A percentile compares a stretch with the other conserved stretches of the same genome.
Conservation (phyloP, 1,140 invertebrate species). For the Rhopalosiphum maidis region DNA sequence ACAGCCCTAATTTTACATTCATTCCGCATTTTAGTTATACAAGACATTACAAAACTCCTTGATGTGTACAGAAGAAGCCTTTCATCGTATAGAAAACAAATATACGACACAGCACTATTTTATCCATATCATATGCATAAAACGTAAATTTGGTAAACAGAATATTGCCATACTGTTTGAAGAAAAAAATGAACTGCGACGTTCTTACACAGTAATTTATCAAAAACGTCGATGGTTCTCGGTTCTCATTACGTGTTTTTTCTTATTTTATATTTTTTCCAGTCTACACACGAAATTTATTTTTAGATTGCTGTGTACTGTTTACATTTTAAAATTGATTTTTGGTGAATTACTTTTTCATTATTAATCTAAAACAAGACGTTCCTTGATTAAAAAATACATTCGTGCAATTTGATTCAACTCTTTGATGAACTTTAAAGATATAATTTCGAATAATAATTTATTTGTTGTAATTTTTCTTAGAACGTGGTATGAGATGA, state of each 20-base stretch:
- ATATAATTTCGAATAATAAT: not conserved
- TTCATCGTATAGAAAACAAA: not conserved
- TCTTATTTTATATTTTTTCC: not conserved
- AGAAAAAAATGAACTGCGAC: not conserved
- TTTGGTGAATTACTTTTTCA: not conserved
- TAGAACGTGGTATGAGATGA: too few relatives aligned
- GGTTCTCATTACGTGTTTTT: not conserved
- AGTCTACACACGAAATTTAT: not conserved
- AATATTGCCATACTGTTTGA: conserved; percentile 10
- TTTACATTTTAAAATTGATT: conserved; percentile 6
- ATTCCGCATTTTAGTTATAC: not conserved
- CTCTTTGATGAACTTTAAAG: not conserved
- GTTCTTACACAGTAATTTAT: not conserved
- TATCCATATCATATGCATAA: not conserved
- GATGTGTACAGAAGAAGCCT: not conserved
- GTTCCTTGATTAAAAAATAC: not conserved
- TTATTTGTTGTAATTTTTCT: too few relatives aligned
- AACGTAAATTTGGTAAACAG: not conserved
- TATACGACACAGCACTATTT: not conserved
- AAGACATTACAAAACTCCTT: not conserved
- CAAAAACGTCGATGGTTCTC: not conserved
- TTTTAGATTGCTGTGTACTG: not conserved
- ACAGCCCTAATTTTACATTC: not conserved
- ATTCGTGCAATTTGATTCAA: not conserved
- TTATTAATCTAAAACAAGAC: not conserved